Conservation (phyloP, 2,888 invertebrate species). For the Ectemnius cavifrons region DNA sequence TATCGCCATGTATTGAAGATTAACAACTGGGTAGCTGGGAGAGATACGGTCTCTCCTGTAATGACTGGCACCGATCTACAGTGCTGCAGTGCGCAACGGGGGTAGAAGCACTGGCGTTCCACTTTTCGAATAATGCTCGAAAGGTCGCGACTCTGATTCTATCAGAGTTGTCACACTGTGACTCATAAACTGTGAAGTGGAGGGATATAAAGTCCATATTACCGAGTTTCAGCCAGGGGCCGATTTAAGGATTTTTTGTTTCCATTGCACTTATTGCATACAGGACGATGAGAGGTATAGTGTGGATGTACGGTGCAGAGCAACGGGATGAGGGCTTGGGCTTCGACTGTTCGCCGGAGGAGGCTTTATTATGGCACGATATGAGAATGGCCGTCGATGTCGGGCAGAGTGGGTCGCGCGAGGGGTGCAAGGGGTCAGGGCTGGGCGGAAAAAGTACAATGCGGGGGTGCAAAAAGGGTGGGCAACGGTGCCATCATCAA, state of each 20-base stretch:
- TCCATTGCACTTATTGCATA: background rate
- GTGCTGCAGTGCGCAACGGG: constrained; percentile 49
- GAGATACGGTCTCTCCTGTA: background rate
- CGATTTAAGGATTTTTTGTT: background rate
- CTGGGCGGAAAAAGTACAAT: constrained; percentile 46
- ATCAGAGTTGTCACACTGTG: no score
- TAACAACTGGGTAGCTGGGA: no score
- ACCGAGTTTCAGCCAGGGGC: background rate
- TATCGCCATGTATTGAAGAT: no score
- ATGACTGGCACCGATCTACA: constrained; percentile 21
- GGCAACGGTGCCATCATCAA: constrained; percentile 44
- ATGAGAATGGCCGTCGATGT: background rate
- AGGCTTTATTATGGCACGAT: constrained; percentile 5
- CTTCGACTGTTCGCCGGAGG: background rate
- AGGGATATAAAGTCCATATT: constrained; percentile 2
- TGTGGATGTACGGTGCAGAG: background rate
- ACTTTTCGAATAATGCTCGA: constrained; percentile 28
- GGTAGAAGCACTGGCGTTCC: constrained; percentile 41
- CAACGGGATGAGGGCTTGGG: no score
- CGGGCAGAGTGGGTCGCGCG: no score
- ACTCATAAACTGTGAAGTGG: background rate
- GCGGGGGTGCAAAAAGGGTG: constrained; percentile 27
- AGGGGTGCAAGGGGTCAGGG: background rate
- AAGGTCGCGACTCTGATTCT: no score
- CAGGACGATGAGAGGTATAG: background rate